Evolutionary conservation across 1,140 invertebrate genomes (phyloP), one percentile per base, ranked within the genome.

Genomic region (Procambarus virginalis): DNA sequence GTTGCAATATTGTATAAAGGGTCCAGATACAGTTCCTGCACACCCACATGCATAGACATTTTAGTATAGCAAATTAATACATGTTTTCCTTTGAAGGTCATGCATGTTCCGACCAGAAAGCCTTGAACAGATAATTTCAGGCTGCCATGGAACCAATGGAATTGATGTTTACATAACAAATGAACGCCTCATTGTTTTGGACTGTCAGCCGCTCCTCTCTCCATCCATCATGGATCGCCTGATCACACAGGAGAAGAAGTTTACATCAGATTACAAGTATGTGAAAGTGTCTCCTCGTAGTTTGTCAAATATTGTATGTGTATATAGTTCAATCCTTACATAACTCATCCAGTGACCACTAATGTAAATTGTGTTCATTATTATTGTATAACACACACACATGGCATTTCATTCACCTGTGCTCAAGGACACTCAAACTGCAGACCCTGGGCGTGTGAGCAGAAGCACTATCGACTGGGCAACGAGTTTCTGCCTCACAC

Each of bases 181-280:
- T 91, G 95, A 96, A 92, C 93, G 96, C 90, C 94, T 96, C 2
- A 95, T 96, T 92, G 94, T 96, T 86, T 93, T 96, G 34, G 96
- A 96, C 92, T 95, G 95, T 14, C 96, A 96, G 92, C 95, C 96
- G 17, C 94, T 96, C 70, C 92, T 96, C 45, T 97, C 96, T 83
- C 93, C 95, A n/a, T 95, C 96, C 8, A 93, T 96, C 17, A 94
- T 96, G 91, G 96, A 96, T 91, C 94, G 95, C 64, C 92, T 94
- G 83, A 94, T 94, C 48, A 93, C 93, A 9, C 92, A 92, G 90
- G 93, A 93, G 51, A 92, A 92, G 73, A 92, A 91, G 60, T 68
- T 82, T 79, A 91, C 86, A 45, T 91, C 92, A 51, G 84, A 82
- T 20, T 86, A 89, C 82, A 85, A 81, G 92, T 89, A 49, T 76